These are phyloP conservation scores for Lethenteron camtschaticum DNA, from an alignment of 2,113 vertebrate species.

Conservation along the genomic window DNA sequence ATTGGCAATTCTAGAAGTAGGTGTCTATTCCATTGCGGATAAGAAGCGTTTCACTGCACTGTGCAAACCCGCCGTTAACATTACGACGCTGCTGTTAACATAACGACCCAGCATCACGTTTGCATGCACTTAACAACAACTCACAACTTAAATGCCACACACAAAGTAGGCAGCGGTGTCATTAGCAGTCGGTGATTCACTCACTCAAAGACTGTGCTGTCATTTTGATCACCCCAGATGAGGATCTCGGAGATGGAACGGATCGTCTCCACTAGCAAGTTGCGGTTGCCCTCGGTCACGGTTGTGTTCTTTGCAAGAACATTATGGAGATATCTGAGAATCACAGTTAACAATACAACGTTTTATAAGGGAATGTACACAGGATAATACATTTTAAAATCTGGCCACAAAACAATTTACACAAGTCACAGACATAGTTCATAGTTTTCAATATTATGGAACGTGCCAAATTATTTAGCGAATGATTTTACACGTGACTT, in stretches of 20 bases:
- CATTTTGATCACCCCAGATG: constrained; percentile 97
- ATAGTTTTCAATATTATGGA: neutral
- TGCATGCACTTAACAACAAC: too few relatives aligned
- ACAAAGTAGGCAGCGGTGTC: too few relatives aligned
- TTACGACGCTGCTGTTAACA: too few relatives aligned
- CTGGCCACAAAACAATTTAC: neutral
- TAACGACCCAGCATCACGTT: too few relatives aligned
- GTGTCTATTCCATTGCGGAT: too few relatives aligned
- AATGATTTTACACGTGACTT: neutral
- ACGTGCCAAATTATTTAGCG: too few relatives aligned
- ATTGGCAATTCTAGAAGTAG: too few relatives aligned
- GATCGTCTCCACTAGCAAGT: constrained; percentile 87
- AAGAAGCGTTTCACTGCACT: too few relatives aligned
- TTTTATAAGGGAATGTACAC: neutral
- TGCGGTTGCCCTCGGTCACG: constrained; percentile 84
- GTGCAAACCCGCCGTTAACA: too few relatives aligned
- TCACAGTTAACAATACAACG: constrained; percentile 1
- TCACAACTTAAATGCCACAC: too few relatives aligned
- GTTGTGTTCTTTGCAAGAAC: constrained; percentile 94
- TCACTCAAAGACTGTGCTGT: constrained; percentile 98
- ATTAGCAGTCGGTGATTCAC: constrained; percentile 12
- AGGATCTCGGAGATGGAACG: constrained; percentile 94
- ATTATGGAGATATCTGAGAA: constrained; percentile 66
- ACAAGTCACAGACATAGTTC: neutral
- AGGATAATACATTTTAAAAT: neutral